These are phyloP conservation scores for Blastobasis adustella DNA, from an alignment of 2,888 invertebrate species.

Conservation along the genomic window DNA sequence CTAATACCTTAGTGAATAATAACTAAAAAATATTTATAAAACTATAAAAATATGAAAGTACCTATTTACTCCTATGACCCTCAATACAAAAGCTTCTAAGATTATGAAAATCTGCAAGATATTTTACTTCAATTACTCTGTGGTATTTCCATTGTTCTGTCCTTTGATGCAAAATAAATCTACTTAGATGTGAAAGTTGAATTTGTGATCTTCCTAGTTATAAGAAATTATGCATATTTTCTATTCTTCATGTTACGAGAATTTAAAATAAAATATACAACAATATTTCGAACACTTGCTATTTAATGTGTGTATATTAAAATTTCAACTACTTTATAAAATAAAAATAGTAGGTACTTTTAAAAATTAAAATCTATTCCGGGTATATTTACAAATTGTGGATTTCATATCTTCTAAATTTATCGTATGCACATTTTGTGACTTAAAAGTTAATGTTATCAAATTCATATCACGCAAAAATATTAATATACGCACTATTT, in stretches of 20 bases:
- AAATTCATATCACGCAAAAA: constrained; percentile 52
- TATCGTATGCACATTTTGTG: constrained; percentile 43
- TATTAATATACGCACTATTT: constrained; percentile 54
- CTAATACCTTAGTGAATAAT: too few relatives aligned
- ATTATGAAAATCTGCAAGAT: constrained; percentile 2
- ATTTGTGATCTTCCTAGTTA: constrained; percentile 62
- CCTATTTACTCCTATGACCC: too few relatives aligned
- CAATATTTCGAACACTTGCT: constrained; percentile 22
- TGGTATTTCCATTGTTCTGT: constrained; percentile 17
- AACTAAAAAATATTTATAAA: too few relatives aligned
- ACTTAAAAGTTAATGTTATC: constrained; percentile 35
- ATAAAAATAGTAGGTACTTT: constrained; percentile 32
- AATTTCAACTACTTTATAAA: constrained; percentile 48
- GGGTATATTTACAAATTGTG: constrained; percentile 46
- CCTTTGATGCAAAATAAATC: constrained; percentile 10
- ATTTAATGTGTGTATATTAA: constrained; percentile 38
- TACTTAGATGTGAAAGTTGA: constrained; percentile 44
- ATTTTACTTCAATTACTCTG: constrained; percentile 7
- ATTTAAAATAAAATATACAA: constrained; percentile 59
- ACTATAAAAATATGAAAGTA: too few relatives aligned
- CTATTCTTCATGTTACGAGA: constrained; percentile 58
- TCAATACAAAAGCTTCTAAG: constrained; percentile 6
- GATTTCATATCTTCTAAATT: constrained; percentile 49
- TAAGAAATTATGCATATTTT: constrained; percentile 72
- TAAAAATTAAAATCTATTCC: constrained; percentile 31